A percentile compares a stretch with the other conserved stretches of the same genome.
phyloP scores from a whole-genome alignment of 37 sponge, comb jelly and placozoan genomes.

The Agelas oroides region DNA sequence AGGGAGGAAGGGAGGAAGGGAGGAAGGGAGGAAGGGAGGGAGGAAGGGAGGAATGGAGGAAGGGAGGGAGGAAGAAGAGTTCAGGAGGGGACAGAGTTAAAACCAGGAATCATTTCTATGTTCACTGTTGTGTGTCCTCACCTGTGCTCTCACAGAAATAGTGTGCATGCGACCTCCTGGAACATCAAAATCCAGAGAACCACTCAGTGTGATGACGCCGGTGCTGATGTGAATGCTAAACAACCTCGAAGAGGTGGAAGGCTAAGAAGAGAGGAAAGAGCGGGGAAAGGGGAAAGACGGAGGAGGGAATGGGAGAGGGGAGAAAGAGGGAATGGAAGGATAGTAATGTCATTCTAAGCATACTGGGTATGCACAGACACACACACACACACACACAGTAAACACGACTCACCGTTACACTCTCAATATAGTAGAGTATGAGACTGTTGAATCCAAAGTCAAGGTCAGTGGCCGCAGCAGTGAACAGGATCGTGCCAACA shows the following conservation, averaged over 20 bases:
- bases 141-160: conserved; percentile 1
- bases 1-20: too few species aligned
- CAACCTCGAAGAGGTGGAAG: background rate
- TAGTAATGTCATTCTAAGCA: too few species aligned
- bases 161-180: background rate
- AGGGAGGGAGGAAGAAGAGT: too few species aligned
- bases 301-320: too few species aligned
- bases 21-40: too few species aligned
- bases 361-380: too few species aligned
- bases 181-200: conserved; percentile 19
- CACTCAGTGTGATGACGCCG: background rate
- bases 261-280: too few species aligned
- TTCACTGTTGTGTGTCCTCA: background rate
- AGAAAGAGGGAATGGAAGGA: too few species aligned
- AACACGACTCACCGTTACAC: background rate
- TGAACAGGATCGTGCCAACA: background rate
- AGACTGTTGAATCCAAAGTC: conserved; percentile 12
- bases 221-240: background rate
- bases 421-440: background rate
- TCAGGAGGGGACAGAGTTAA: too few species aligned
- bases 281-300: too few species aligned
- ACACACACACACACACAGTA: background rate
- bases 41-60: too few species aligned
- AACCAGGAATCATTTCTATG: background rate
- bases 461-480: conserved; percentile 29